Evolutionary conservation across 2,888 invertebrate genomes (phyloP), one percentile per base, ranked within the genome.

Genomic region (Neocrepidodera transversa): DNA sequence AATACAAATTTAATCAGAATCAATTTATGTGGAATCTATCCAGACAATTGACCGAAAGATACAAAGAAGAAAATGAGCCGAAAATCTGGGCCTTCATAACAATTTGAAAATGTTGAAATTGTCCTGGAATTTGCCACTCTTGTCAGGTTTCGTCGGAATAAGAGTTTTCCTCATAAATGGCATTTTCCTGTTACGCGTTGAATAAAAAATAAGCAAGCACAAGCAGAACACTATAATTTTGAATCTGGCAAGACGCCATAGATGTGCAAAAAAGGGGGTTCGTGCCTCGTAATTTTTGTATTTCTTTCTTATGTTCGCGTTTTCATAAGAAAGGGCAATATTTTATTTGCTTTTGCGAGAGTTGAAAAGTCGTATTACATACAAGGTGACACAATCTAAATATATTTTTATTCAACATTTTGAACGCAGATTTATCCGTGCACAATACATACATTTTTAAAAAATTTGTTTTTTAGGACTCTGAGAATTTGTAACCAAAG

Each of bases 121-220:
- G 47, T 48, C 23, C 18, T 40, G 45, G 10, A 36, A 38, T 50
- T 55, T 45, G 28, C 38, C 32, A 60, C 50, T 50, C 60, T 40
- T 13, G 47, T 55, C 55, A 55, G 50, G 60, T 56, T 51, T 51
- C 14, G 26, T 14, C 20, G 16, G 55, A 47, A 56, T 45, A 60
- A 43, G 50, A 56, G 45, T 60, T 55, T 60, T 60, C 38, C 38
- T 55, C 40, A 50, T 50, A 56, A 60, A 56, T 60, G 51, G 55
- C 60, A 56, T 60, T 60, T 52, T 45, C 53, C 47, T 51, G 55
- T 56, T 51, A 47, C 30, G 60, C 32, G 51, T 32, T 60, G 60
- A 60, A 60, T 60, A 56, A 60, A 60, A 60, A 60, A 55, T 60
- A 55, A 56, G 55, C 50, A 57, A 42, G 45, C 45, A 26, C 26